Evolutionary conservation across 2,888 invertebrate genomes (phyloP).

Genomic region (Acleris holmiana): DNA sequence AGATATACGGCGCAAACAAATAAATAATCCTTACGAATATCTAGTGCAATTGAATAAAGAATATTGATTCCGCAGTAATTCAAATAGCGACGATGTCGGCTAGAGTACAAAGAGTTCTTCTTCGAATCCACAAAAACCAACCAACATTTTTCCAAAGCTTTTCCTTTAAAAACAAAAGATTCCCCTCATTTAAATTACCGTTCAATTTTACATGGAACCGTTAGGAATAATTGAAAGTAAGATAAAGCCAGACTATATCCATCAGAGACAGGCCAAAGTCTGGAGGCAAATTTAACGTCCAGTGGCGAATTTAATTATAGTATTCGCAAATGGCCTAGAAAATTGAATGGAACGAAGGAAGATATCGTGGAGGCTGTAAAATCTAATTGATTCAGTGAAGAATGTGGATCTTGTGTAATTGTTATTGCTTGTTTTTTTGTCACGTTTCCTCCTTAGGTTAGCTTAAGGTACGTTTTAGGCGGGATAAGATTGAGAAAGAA

Average conservation of each 20-base stretch:
- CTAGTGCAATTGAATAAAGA: no score
- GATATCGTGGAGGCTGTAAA: conserved; percentile 50
- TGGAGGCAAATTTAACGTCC: conserved; percentile 58
- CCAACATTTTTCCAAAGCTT: background rate
- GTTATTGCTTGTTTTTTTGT: conserved; percentile 11
- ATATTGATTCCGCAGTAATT: no score
- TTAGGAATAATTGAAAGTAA: conserved; percentile 20
- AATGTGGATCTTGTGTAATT: conserved; percentile 42
- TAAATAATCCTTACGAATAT: no score
- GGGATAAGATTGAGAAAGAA: no score
- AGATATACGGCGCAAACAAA: no score
- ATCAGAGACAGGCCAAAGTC: conserved; percentile 49
- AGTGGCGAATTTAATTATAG: conserved; percentile 74
- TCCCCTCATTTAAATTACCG: background rate
- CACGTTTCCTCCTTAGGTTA: no score
- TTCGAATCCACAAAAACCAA: no score
- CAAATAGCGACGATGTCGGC: no score
- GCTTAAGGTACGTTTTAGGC: no score
- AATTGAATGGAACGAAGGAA: conserved; percentile 70
- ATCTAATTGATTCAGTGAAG: conserved; percentile 61
- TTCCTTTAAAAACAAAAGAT: conserved; percentile 1
- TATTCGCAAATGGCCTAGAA: conserved; percentile 76
- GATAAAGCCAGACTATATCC: conserved; percentile 31
- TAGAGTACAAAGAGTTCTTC: no score
- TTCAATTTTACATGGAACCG: conserved; percentile 4